Percentiles rank a stretch among this genome's conserved stretches.
Conservation (phyloP, 2,113 vertebrate genomes). For the Hyaena hyaena region DNA sequence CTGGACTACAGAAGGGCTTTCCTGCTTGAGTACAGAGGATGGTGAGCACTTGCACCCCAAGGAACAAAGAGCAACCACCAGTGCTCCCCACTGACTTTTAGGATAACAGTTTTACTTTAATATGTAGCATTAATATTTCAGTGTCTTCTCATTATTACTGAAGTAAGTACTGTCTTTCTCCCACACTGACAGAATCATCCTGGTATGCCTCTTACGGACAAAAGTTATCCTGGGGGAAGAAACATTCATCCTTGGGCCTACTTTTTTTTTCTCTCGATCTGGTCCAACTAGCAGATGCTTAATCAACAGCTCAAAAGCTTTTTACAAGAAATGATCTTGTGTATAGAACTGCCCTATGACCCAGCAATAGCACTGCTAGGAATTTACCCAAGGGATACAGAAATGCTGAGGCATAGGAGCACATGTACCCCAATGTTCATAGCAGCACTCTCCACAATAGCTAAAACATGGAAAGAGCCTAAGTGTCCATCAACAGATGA, state of each 20-base stretch:
- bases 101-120: constrained; percentile 1
- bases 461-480: too few relatives aligned
- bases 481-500: too few relatives aligned
- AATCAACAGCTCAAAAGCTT: neutral
- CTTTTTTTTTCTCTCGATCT: neutral
- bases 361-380: too few relatives aligned
- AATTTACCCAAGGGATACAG: too few relatives aligned
- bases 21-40: neutral
- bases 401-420: too few relatives aligned
- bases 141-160: neutral
- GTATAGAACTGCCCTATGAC: too few relatives aligned
- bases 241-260: neutral
- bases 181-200: neutral
- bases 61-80: neutral
- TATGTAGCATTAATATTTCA: constrained; percentile 7
- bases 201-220: neutral
- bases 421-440: too few relatives aligned
- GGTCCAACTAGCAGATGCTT: neutral
- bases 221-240: neutral
- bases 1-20: neutral
- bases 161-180: neutral
- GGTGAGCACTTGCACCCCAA: neutral
- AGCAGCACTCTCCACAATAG: too few relatives aligned
- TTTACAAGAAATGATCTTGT: neutral
- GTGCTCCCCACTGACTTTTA: neutral